phyloP scores from a whole-genome alignment of 2,797 vertebrate genomes.

The Gymnoscopelus microlampas region DNA sequence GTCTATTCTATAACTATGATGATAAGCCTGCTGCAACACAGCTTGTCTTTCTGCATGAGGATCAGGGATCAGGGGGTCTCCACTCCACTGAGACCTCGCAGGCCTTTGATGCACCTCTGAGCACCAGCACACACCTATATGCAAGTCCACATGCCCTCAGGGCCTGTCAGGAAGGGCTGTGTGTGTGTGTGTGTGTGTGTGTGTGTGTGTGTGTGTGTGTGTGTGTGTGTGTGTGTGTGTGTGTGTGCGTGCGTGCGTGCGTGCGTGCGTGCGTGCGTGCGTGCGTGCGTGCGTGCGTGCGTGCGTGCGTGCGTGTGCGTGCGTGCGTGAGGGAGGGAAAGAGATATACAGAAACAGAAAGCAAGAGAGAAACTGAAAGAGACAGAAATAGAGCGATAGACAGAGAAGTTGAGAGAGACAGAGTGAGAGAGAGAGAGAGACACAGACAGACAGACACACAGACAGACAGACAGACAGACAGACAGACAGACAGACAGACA shows the following conservation, averaged over 20 bases:
- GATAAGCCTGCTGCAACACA: too few species aligned
- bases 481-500: too few species aligned
- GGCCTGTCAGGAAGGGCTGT: constrained; percentile 8
- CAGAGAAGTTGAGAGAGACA: too few species aligned
- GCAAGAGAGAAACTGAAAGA: neutral
- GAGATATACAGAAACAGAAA: neutral
- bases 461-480: neutral
- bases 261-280: neutral
- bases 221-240: neutral
- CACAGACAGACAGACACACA: neutral
- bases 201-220: neutral
- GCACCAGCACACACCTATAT: too few species aligned
- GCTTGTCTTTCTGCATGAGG: too few species aligned
- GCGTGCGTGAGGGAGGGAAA: too few species aligned
- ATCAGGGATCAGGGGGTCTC: neutral
- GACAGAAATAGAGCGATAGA: neutral
- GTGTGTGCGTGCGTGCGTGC: neutral
- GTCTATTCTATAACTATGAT: too few species aligned
- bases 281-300: too few species aligned
- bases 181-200: constrained; percentile 5
- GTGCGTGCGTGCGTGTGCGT: too few species aligned
- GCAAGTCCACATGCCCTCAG: constrained; percentile 1
- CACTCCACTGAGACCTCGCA: neutral
- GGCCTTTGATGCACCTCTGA: constrained; percentile 14
- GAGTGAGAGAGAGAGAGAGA: too few species aligned